Conservation (phyloP, 2,797 vertebrate genomes). For the Lepilemur ruficaudatus region DNA sequence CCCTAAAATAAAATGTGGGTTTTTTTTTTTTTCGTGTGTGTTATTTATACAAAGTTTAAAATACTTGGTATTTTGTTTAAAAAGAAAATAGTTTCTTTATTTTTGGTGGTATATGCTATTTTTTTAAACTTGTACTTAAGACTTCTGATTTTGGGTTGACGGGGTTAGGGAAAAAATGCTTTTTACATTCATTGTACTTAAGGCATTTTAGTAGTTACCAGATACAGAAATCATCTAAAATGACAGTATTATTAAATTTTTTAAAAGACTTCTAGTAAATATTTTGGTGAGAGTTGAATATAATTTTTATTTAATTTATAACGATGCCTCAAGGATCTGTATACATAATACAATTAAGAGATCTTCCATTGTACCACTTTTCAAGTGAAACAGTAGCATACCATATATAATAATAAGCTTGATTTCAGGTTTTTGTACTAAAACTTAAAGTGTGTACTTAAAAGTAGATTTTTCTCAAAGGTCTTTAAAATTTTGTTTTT, state of each 20-base stretch:
- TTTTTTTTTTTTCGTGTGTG: conserved; percentile 32
- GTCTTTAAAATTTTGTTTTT: conserved; percentile 43
- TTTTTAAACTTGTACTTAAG: conserved; percentile 63
- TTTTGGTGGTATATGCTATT: conserved; percentile 54
- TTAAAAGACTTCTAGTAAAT: conserved; percentile 66
- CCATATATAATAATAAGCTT: conserved; percentile 57
- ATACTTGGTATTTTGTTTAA: conserved; percentile 63
- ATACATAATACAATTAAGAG: conserved; percentile 79
- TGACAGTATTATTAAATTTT: conserved; percentile 64
- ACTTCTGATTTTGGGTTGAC: conserved; percentile 54
- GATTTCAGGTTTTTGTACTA: conserved; percentile 62
- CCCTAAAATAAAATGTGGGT: conserved; percentile 44
- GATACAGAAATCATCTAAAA: conserved; percentile 71
- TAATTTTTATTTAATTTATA: conserved; percentile 78
- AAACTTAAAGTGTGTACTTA: conserved; percentile 55
- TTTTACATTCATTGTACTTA: conserved; percentile 46
- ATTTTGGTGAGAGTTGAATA: conserved; percentile 63
- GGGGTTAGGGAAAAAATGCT: not conserved
- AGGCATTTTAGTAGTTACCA: conserved; percentile 72
- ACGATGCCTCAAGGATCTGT: conserved; percentile 80
- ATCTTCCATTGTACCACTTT: conserved; percentile 78
- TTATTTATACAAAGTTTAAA: conserved; percentile 69
- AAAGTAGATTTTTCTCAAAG: conserved; percentile 35
- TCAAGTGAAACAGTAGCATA: conserved; percentile 75
- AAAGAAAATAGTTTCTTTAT: conserved; percentile 55